Evolutionary conservation across 2,797 vertebrate species (phyloP), one percentile per base, ranked within the genome.

Genomic region (Xiphophorus birchmanni): DNA sequence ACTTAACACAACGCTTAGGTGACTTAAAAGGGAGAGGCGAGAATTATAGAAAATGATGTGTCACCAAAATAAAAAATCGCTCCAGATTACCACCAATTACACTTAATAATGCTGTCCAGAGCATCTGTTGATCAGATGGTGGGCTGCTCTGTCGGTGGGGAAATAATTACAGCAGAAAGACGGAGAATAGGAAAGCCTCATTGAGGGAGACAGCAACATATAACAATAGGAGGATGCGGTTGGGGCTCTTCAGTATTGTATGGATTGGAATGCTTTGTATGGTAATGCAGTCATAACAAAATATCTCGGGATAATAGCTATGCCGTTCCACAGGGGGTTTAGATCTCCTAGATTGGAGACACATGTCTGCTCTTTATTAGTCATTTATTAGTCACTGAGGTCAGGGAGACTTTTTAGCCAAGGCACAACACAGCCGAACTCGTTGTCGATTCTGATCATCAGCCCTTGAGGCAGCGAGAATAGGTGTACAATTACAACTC

Each of bases 1-100:
- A 96, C 94, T 94, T 95, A 97, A 95, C 94, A 89, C 95, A 84
- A 86, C 87, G 85, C 95, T 97, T 96, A 97, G 97, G 97, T 97
- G 96, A 97, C 96, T 96, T 96, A 94, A 96, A 96, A 96, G 95
- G 94, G 93, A 95, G 93, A 95, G 93, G 93, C 93, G 95, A 96
- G 97, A 98, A 97, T 97, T 97, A 95, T 94, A 96, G 95, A 97
- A 96, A 97, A 97, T 94, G 93, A 97, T 96, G 96, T 97, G 96
- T 98, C 96, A 95, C 95, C 93, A 94, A 96, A 96, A 96, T 95
- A 95, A 96, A 94, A 95, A 95, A 96, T 95, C 93, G 84, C 91
- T 87, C 89, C 83, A 92, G 92, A 96, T 97, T 96, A 95, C 95
- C 94, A 93, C 92, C 94, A 95, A 94, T 97, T 97, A 95, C 93